A percentile compares a stretch with the other conserved stretches of the same genome.
phyloP scores from a whole-genome alignment of 2,797 vertebrate species.

The Acipenser transmontanus region DNA sequence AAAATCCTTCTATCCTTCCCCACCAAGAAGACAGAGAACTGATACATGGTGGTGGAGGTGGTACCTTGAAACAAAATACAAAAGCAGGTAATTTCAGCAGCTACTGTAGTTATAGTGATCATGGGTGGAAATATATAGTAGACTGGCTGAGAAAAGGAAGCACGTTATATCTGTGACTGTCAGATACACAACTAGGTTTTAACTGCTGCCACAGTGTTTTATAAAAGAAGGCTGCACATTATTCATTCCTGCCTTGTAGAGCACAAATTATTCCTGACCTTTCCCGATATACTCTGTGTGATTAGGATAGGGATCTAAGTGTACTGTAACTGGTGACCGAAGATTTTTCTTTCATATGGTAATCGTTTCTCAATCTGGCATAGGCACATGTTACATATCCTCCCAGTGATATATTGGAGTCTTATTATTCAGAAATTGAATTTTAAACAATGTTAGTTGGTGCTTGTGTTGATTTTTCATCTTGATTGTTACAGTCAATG shows the following conservation, averaged over 20 bases:
- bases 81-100: no score
- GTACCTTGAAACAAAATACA: no score
- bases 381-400: slow-evolving; percentile 8
- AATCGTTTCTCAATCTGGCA: slow-evolving; percentile 16
- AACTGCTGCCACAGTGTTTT: no score
- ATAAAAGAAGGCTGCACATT: neutral
- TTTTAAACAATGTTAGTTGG: slow-evolving; percentile 1
- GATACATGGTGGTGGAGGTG: no score
- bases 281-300: neutral
- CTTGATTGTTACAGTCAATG: slow-evolving; percentile 7
- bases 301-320: slow-evolving; percentile 1
- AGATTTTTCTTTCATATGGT: neutral
- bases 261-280: neutral
- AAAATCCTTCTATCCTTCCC: no score
- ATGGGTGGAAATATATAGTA: no score
- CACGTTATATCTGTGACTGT: no score
- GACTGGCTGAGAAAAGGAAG: no score
- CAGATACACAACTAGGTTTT: no score
- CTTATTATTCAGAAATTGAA: slow-evolving; percentile 8
- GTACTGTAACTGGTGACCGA: neutral
- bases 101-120: no score
- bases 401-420: slow-evolving; percentile 12
- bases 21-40: no score
- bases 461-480: neutral
- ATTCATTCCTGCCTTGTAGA: slow-evolving; percentile 5